Evolutionary conservation across 2,888 invertebrate species (phyloP).

Genomic region (Pogonocherus hispidulus): DNA sequence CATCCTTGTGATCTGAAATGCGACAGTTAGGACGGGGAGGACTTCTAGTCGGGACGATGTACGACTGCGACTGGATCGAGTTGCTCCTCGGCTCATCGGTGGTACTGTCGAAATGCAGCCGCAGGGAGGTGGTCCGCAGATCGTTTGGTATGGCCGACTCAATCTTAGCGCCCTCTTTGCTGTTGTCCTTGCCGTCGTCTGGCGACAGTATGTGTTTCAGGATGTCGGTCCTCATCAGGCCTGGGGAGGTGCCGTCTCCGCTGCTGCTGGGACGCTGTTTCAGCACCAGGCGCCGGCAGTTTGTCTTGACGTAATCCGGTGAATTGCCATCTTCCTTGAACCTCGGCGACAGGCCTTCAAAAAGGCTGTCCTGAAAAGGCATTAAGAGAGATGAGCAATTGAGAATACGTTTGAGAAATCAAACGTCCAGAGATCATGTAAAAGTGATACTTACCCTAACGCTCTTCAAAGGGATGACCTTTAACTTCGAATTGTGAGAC

Average conservation of each 20-base stretch:
- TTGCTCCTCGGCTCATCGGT: constrained; percentile 37
- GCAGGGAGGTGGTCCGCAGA: constrained; percentile 40
- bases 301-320: constrained; percentile 51
- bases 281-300: constrained; percentile 50
- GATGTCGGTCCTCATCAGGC: constrained; percentile 46
- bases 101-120: constrained; percentile 48
- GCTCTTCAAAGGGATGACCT: constrained; percentile 55
- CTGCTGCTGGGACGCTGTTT: constrained; percentile 42
- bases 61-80: constrained; percentile 38
- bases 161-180: constrained; percentile 18
- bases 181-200: constrained; percentile 40
- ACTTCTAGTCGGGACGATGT: constrained; percentile 40
- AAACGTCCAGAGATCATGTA: no score
- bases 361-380: constrained; percentile 77
- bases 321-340: constrained; percentile 37
- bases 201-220: constrained; percentile 43
- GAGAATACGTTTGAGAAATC: no score
- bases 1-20: constrained; percentile 19
- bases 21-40: constrained; percentile 21
- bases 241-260: constrained; percentile 38
- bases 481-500: constrained; percentile 53
- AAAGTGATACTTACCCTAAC: constrained; percentile 53
- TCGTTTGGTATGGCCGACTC: constrained; percentile 27
- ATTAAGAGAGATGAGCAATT: no score
- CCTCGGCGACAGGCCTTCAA: constrained; percentile 73